Evolutionary conservation across 1,140 invertebrate species (phyloP), one percentile per base, ranked within the genome.

Genomic region (Eumeta japonica): DNA sequence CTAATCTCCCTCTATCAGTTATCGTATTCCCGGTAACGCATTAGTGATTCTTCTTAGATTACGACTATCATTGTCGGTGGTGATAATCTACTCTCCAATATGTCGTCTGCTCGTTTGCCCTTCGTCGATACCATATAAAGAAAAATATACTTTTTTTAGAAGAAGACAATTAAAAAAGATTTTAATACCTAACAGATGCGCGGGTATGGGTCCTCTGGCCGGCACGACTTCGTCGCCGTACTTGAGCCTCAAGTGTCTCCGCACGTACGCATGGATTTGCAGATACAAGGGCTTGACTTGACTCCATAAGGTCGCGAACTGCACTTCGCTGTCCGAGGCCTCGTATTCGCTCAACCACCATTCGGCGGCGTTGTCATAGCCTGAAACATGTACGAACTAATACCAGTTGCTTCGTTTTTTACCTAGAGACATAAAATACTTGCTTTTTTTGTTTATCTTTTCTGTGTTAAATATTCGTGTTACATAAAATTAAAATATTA

Each of bases 251-350:
- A 97, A 66, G 43, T 85, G 81, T 20, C 79, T 72, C 14, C 92
- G 77, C 0, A 94, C 89, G 52, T 94, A 96, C 0, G 90, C 87
- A 46, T 97, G 94, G 0, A 97, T 68, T 59, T 95, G 83, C 28
- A 87, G 53, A 54, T 95, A 96, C 0, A 95, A 66, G 0, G 92
- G 92, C 35, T 81, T 82, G 2, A 96, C 51, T 56, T 92, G 79
- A 0, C 48, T 40, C 78, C 79, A 80, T 0, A 78, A 63, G 1
- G 52, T 52, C 1, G 67, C 64, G 55, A 81, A 79, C 43, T 79
- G 77, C 2, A 72, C 60, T 11, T 80, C 70, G 39, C 75, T 77
- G 35, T 79, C 71, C 16, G 62, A 35, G 19, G 66, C 62, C 39
- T 79, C 76, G 35, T 80, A 79, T 35, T 72, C 72, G 17, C 62